Evolutionary conservation across 2,113 vertebrate genomes (phyloP), one percentile per base, ranked within the genome.

Genomic region (Serilophus lunatus): DNA sequence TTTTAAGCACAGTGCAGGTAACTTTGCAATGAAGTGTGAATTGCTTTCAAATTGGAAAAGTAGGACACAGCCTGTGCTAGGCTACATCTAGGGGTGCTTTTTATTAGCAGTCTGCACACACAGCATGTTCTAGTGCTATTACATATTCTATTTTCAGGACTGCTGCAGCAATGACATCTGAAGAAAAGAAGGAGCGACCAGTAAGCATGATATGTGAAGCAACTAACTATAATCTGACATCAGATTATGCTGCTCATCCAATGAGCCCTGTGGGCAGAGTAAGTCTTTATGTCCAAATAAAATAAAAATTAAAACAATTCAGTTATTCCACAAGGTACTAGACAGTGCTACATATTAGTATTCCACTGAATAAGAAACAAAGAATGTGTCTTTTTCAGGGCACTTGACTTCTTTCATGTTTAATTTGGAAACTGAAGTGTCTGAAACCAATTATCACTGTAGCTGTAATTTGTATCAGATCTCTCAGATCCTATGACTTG

Each of bases 151-250:
- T 97, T 97, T 98, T 90, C 96, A 99, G 99, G 97, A 97, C 99
- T 60, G 97, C 98, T 88, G 95, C 98, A 83, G 98, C 98, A 97
- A 98, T 98, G 96, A 98, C 99, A 42, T 98, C 98, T 76, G 98
- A 98, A 97, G 99, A 99, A 90, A 99, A 99, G 97, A 99, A 99
- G 97, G 99, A 99, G 49, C 98, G 98, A 68, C 98, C 98, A 38
- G 70, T 98, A 77, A 99, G 98, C 98, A 98, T 98, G 98, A 98
- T 99, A 96, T 99, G 98, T 74, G 99, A 99, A 97, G 98, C 98
- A 89, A 98, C 98, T 75, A 99, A 99, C 98, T 99, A 98, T 97
- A 99, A 98, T 97, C 97, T 95, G 97, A 70, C 97, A 80, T 98
- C 98, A 22, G 99, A 99, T 97, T 98, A 98, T 42, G 94, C 98